A percentile compares a stretch with the other conserved stretches of the same genome.
These are phyloP conservation scores for Cassiopea xamachana DNA, from an alignment of 30 jellyfish, hydroid and myxozoan species.

Conservation along the genomic window DNA sequence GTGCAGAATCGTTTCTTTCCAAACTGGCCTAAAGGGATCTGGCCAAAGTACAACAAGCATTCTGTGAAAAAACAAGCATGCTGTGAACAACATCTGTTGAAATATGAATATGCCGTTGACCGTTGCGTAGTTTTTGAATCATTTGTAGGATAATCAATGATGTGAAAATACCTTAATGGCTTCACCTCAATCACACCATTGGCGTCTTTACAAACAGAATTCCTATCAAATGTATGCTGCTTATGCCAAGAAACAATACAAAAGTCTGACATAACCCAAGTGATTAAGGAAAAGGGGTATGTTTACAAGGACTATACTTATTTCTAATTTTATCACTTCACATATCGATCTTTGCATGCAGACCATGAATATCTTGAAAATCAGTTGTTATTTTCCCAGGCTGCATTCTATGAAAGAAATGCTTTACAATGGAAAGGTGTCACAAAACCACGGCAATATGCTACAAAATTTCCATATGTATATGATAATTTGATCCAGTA, in stretches of 20 bases:
- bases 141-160: conserved; percentile 2
- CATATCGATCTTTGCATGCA: not conserved
- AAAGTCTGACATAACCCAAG: conserved; percentile 42
- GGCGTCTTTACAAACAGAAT: conserved; percentile 37
- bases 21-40: not conserved
- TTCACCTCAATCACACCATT: conserved; percentile 9
- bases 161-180: not conserved
- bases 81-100: conserved; percentile 42
- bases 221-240: conserved; percentile 51
- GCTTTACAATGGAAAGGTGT: conserved; percentile 61
- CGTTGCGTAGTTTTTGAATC: not conserved
- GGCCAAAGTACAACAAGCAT: conserved; percentile 3
- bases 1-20: not conserved
- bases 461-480: conserved; percentile 28
- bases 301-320: conserved; percentile 31
- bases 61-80: conserved; percentile 13
- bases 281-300: conserved; percentile 51
- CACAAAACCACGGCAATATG: conserved; percentile 56
- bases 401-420: conserved; percentile 46
- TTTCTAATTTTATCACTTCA: not conserved
- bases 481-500: conserved; percentile 13
- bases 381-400: conserved; percentile 32
- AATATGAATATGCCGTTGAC: conserved; percentile 42
- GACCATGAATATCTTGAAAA: conserved; percentile 52
- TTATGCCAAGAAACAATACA: conserved; percentile 56